Evolutionary conservation across 1,140 invertebrate species (phyloP).

Genomic region (Parasteatoda tepidariorum): DNA sequence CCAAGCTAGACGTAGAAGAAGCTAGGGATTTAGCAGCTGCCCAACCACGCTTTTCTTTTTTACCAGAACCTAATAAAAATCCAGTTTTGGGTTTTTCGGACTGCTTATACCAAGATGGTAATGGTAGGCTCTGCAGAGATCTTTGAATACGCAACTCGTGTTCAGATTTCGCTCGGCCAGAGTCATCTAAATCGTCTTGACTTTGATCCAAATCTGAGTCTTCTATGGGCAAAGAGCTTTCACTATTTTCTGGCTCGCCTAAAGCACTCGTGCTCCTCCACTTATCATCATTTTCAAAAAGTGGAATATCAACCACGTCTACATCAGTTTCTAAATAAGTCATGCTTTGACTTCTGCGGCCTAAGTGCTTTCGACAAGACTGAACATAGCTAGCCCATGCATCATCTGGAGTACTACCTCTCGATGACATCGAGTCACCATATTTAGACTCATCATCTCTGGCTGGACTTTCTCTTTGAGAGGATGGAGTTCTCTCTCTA

Average conservation of each 20-base stretch:
- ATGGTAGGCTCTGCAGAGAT: constrained; percentile 89
- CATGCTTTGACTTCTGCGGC: constrained; percentile 37
- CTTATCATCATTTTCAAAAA: constrained; percentile 29
- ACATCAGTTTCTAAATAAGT: constrained; percentile 48
- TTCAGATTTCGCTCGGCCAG: constrained; percentile 76
- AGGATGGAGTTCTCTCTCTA: neutral
- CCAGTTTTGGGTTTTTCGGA: constrained; percentile 70
- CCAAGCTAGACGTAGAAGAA: constrained; percentile 78
- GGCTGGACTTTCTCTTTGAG: constrained; percentile 7
- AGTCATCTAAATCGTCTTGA: constrained; percentile 64
- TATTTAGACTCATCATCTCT: neutral
- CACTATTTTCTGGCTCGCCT: constrained; percentile 7
- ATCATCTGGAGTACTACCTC: constrained; percentile 46
- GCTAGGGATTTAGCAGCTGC: constrained; percentile 72
- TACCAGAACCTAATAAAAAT: constrained; percentile 62
- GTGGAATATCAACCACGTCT: constrained; percentile 9
- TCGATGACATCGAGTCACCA: constrained; percentile 1
- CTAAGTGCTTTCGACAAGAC: constrained; percentile 13
- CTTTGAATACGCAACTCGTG: constrained; percentile 92
- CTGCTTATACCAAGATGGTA: constrained; percentile 95
- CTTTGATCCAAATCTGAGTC: constrained; percentile 31
- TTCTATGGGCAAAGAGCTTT: neutral
- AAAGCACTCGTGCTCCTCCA: constrained; percentile 35
- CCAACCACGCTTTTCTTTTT: constrained; percentile 56
- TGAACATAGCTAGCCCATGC: constrained; percentile 49